Base-by-base conservation (phyloP, 2,888 invertebrate genomes). In the Pseudococcus longispinus region DNA sequence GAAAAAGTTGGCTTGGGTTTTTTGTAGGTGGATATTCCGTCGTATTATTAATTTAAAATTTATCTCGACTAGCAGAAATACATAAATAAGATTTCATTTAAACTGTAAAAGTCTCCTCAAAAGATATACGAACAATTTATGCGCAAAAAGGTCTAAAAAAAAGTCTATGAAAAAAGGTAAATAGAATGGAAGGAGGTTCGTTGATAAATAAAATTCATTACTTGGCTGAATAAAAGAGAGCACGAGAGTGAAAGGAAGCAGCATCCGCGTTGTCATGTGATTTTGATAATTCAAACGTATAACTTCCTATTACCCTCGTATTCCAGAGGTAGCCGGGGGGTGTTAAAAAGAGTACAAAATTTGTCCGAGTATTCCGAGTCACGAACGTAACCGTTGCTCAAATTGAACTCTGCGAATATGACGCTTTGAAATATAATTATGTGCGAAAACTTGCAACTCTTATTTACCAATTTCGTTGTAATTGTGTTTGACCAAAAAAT, bases 141-240 rank as follows among this genome's bases (percentile, higher is more conserved):
- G 60, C 23, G 20, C 20, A 20, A 60, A 60, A 60, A 23, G n/a
- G n/a, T n/a, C 51, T 70, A 60, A 74, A 29, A 18, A 74, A 74
- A 74, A 74, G 9, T 74, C 74, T 29, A 32, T 18, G 6, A 9
- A 74, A 74, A 32, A 74, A 74, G 29, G 74, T 23, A 2, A 74
- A 74, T 74, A 74, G 32, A 74, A 15, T 60, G 20, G 60, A 60
- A 1, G 55, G 20, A 60, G 8, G 23, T 20, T 60, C 23, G 23
- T 60, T 60, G 60, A 60, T 60, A 60, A 29, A 70, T 29, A 70
- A 70, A 70, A 70, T 70, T 70, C 70, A 70, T 70, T 70, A 70
- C 32, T 29, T 29, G 29, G 70, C 5, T 32, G 29, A 70, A 23
- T 60, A 23, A 20, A 70, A 29, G 29, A 11, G 13, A 70, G 29